phyloP scores from a whole-genome alignment of 2,113 vertebrate genomes.

The Catharus fuscescens region DNA sequence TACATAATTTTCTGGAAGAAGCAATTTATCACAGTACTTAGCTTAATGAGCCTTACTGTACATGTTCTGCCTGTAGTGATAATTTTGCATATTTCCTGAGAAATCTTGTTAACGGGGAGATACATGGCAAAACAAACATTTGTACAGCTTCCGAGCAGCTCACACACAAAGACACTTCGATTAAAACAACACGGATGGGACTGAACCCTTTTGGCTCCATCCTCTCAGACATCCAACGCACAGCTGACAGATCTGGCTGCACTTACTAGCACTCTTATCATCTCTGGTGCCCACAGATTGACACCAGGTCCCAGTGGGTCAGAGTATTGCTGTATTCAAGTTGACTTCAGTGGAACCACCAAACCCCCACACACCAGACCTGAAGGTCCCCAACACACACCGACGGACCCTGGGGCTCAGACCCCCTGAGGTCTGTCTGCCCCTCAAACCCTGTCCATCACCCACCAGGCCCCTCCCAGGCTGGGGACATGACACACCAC shows the following conservation, averaged over 20 bases:
- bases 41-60: constrained; percentile 61
- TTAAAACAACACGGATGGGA: background rate
- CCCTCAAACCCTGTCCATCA: background rate
- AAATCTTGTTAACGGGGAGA: constrained; percentile 43
- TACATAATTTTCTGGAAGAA: constrained; percentile 47
- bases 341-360: background rate
- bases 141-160: constrained; percentile 3
- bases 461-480: background rate
- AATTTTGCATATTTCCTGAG: constrained; percentile 57
- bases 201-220: background rate
- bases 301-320: background rate
- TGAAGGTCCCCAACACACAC: background rate
- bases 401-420: background rate
- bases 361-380: fast-evolving
- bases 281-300: fast-evolving
- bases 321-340: background rate
- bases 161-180: background rate
- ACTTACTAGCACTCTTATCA: background rate
- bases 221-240: fast-evolving
- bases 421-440: background rate
- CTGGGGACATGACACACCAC: fast-evolving
- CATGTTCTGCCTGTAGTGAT: constrained; percentile 58
- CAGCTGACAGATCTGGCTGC: background rate
- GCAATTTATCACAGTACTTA: constrained; percentile 57
- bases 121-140: constrained; percentile 56